Evolutionary conservation across 2,113 vertebrate genomes (phyloP).

Genomic region (Pomatostomus ruficeps): DNA sequence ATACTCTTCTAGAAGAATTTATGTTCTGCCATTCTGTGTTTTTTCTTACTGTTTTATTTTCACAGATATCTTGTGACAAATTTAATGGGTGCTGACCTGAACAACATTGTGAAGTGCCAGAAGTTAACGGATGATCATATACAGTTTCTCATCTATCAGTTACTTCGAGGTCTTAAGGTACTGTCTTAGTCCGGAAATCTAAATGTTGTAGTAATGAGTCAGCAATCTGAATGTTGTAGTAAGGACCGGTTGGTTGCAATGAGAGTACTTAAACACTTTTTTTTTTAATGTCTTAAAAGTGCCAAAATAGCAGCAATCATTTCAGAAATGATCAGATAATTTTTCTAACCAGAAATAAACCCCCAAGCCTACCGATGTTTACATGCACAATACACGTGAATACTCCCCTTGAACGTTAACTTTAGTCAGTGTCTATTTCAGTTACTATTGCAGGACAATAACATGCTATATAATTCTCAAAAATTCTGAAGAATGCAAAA

Average conservation of each 20-base stretch:
- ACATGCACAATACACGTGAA: background rate
- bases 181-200: background rate
- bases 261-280: background rate
- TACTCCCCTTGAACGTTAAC: background rate
- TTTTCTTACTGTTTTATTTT: background rate
- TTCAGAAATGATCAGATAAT: background rate
- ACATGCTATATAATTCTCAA: background rate
- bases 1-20: background rate
- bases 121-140: slow-evolving; percentile 93
- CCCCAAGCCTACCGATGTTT: background rate
- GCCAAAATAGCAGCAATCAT: background rate
- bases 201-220: background rate
- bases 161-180: slow-evolving; percentile 96
- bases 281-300: background rate
- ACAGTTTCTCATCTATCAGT: slow-evolving; percentile 96
- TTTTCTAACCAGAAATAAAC: background rate
- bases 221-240: background rate
- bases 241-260: background rate
- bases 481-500: background rate
- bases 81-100: slow-evolving; percentile 96
- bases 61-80: slow-evolving; percentile 93
- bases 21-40: background rate
- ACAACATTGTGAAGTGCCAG: slow-evolving; percentile 97
- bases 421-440: background rate
- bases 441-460: background rate